Evolutionary conservation across 2,113 vertebrate species (phyloP).

Genomic region (Rhinolophus ferrumequinum): DNA sequence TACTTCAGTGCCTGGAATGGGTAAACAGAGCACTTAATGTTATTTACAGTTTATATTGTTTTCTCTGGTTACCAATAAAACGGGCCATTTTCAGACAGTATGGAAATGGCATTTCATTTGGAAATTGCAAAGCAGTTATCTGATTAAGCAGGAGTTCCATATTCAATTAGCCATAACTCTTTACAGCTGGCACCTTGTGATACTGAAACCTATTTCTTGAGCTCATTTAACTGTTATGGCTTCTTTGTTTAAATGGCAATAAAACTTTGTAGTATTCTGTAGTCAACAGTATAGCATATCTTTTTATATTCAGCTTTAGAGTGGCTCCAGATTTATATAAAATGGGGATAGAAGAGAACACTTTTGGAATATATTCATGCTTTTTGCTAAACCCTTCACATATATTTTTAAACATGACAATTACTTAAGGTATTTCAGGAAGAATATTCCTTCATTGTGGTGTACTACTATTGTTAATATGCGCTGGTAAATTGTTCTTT

Average conservation of each 20-base stretch:
- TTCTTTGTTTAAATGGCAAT: slow-evolving; percentile 93
- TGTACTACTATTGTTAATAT: slow-evolving; percentile 53
- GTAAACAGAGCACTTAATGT: slow-evolving; percentile 94
- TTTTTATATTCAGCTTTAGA: slow-evolving; percentile 89
- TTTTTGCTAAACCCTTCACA: slow-evolving; percentile 75
- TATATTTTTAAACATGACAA: slow-evolving; percentile 82
- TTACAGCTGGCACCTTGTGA: slow-evolving; percentile 91
- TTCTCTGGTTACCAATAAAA: slow-evolving; percentile 92
- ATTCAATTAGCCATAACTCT: slow-evolving; percentile 93
- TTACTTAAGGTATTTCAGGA: slow-evolving; percentile 80
- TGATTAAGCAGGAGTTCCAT: slow-evolving; percentile 92
- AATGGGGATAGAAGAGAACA: slow-evolving; percentile 82
- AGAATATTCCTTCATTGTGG: slow-evolving; percentile 61
- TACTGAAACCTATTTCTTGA: slow-evolving; percentile 90
- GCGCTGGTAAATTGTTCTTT: slow-evolving; percentile 3
- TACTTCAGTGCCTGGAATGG: slow-evolving; percentile 94
- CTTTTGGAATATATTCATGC: slow-evolving; percentile 84
- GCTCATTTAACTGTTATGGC: slow-evolving; percentile 91
- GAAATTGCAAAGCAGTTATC: slow-evolving; percentile 90
- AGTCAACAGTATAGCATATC: slow-evolving; percentile 88
- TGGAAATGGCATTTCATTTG: slow-evolving; percentile 92
- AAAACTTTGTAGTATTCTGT: slow-evolving; percentile 90
- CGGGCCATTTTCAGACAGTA: slow-evolving; percentile 87
- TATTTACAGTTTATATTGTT: slow-evolving; percentile 92
- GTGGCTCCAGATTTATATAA: slow-evolving; percentile 85